Conservation (phyloP, 2,888 invertebrate species). For the Reticulitermes lucifugus region DNA sequence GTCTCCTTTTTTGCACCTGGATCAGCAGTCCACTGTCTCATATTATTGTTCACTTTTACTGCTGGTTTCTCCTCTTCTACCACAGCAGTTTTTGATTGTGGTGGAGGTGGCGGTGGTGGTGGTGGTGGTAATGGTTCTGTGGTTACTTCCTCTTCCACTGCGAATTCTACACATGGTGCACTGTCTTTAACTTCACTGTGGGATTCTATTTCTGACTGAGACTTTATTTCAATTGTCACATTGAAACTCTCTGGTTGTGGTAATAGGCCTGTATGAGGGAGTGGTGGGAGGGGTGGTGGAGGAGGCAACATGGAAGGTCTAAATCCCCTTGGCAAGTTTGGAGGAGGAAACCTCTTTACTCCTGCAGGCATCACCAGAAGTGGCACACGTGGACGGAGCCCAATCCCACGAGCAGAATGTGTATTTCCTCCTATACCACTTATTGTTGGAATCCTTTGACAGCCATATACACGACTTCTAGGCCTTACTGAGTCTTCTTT, state of each 20-base stretch:
- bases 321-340: constrained; percentile 22
- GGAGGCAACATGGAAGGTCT: constrained; percentile 38
- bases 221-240: constrained; percentile 31
- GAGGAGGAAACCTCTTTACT: constrained; percentile 31
- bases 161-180: not conserved
- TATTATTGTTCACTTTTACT: constrained; percentile 7
- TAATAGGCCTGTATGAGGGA: not conserved
- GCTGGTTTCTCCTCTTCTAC: not conserved
- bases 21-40: not conserved
- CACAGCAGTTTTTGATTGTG: not conserved
- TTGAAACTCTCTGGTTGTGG: constrained; percentile 23
- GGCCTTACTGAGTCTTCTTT: constrained; percentile 27
- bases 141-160: constrained; percentile 1
- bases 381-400: constrained; percentile 32
- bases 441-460: constrained; percentile 49
- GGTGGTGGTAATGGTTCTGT: not conserved
- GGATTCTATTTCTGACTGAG: constrained; percentile 29
- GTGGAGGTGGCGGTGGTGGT: not conserved
- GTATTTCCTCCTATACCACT: constrained; percentile 39
- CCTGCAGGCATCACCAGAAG: not conserved
- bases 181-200: not conserved
- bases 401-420: constrained; percentile 35
- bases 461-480: constrained; percentile 35
- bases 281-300: constrained; percentile 43
- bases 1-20: not conserved